Percentiles rank a stretch among this genome's conserved stretches.
Conservation (phyloP, 53 echinoderm and acorn worm species). For the Hippasteria phrygiana region DNA sequence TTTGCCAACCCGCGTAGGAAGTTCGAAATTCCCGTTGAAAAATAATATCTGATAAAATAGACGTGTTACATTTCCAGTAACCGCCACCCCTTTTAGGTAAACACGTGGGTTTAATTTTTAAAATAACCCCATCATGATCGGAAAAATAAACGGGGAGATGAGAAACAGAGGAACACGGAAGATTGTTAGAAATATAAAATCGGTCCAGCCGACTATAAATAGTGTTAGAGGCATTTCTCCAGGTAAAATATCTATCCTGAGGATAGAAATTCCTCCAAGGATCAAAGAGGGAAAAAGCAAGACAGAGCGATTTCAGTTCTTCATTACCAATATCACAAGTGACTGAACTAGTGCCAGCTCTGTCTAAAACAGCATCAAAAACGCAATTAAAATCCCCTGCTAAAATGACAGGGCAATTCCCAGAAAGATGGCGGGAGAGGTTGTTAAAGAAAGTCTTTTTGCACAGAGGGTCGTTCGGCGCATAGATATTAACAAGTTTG, state of each 20-base stretch:
- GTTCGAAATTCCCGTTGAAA: constrained; percentile 46
- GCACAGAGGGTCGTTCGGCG: constrained; percentile 32
- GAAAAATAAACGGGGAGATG: constrained; percentile 39
- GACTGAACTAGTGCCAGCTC: not conserved
- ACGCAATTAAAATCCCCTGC: constrained; percentile 74
- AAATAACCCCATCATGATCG: constrained; percentile 57
- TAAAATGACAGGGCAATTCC: constrained; percentile 36
- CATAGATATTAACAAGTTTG: constrained; percentile 21
- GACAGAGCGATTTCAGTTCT: not conserved
- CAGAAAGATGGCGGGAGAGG: not conserved
- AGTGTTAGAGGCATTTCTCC: constrained; percentile 51
- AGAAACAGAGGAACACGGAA: not conserved
- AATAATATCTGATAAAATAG: constrained; percentile 19
- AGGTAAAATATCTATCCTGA: constrained; percentile 21
- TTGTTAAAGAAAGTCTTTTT: constrained; percentile 27
- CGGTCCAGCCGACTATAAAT: constrained; percentile 62
- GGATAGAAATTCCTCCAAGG: not conserved
- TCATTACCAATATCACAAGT: constrained; percentile 7
- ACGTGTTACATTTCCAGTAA: constrained; percentile 73
- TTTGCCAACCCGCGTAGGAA: constrained; percentile 53
- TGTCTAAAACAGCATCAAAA: not conserved
- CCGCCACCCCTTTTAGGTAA: constrained; percentile 3
- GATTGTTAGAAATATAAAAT: constrained; percentile 40
- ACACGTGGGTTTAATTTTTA: not conserved
- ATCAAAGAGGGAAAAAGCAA: not conserved